Percentiles rank a stretch among this genome's conserved stretches.
phyloP scores from a whole-genome alignment of 2,113 vertebrate species.

The Thomomys bottae region DNA sequence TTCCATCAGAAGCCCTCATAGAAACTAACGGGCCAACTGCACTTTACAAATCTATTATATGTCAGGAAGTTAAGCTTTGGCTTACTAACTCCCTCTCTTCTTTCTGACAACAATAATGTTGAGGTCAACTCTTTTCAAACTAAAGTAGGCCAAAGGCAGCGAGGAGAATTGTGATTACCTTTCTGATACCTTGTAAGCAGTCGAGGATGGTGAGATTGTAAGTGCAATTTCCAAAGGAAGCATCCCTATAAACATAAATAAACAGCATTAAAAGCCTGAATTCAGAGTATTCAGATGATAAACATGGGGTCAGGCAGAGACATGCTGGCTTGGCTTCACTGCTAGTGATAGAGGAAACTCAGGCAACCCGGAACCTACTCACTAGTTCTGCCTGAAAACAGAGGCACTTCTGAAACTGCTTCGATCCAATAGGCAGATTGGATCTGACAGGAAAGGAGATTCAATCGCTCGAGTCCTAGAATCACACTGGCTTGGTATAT shows the following conservation, averaged over 20 bases:
- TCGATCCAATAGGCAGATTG: not conserved
- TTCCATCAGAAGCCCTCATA: not conserved
- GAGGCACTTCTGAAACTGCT: not conserved
- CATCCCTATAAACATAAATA: constrained; percentile 90
- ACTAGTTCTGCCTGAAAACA: not conserved
- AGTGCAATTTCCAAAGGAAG: constrained; percentile 96
- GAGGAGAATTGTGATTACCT: constrained; percentile 87
- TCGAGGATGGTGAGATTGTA: constrained; percentile 96
- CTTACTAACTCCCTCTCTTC: not conserved
- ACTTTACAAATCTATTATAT: not conserved
- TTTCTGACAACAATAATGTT: not conserved
- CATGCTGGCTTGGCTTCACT: not conserved
- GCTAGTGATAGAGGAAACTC: not conserved
- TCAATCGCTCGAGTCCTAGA: not conserved
- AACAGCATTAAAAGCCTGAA: constrained; percentile 67
- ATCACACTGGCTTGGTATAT: not conserved
- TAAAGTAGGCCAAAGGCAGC: not conserved
- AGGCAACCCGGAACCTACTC: not conserved
- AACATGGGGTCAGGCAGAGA: not conserved
- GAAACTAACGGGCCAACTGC: not conserved
- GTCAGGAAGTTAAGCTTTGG: not conserved
- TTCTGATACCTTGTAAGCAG: constrained; percentile 96
- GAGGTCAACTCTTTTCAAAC: not conserved
- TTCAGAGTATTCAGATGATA: not conserved
- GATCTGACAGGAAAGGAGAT: not conserved